Conservation (phyloP, 2,113 vertebrate genomes). For the Pseudorasbora parva region DNA sequence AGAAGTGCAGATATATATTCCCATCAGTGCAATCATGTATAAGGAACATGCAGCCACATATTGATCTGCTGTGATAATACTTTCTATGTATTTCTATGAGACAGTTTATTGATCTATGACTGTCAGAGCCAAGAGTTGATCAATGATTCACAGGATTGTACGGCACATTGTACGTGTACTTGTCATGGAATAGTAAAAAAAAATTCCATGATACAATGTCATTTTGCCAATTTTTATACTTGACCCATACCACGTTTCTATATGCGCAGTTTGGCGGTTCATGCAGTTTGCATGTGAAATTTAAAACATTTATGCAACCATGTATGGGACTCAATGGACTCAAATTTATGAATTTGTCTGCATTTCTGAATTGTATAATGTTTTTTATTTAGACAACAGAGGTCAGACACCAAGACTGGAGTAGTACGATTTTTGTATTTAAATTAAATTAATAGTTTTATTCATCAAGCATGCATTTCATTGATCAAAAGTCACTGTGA, state of each 20-base stretch:
- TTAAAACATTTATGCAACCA: neutral
- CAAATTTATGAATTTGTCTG: neutral
- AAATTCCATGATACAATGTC: neutral
- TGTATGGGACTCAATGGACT: neutral
- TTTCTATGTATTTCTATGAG: constrained; percentile 10
- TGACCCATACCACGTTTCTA: neutral
- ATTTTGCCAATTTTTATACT: neutral
- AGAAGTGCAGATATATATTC: neutral
- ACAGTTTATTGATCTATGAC: neutral
- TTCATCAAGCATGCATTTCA: no score
- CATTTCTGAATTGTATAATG: no score
- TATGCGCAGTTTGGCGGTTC: neutral
- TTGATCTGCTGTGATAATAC: constrained; percentile 14
- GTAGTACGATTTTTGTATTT: no score
- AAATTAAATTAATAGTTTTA: no score
- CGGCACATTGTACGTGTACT: neutral
- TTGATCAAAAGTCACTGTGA: neutral
- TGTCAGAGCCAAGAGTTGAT: neutral
- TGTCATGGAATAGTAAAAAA: no score
- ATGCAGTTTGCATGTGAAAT: neutral
- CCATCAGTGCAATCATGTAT: constrained; percentile 4
- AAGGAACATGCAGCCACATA: neutral
- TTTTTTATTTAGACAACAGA: no score
- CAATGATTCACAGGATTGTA: neutral
- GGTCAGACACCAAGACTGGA: no score